These are phyloP conservation scores for Excalfactoria chinensis DNA, from an alignment of 2,113 vertebrate species.

Conservation along the genomic window DNA sequence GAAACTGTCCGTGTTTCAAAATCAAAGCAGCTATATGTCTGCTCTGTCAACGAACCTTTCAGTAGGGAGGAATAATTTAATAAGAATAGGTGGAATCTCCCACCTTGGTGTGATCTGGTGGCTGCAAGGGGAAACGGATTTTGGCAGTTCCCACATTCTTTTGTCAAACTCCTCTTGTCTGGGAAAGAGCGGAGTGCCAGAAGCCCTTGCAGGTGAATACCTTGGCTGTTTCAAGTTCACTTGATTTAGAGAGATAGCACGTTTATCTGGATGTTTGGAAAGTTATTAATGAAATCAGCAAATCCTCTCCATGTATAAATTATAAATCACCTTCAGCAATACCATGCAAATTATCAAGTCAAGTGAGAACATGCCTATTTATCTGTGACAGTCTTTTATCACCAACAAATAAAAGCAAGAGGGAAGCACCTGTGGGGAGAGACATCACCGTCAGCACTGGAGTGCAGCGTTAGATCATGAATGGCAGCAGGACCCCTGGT, in stretches of 20 bases:
- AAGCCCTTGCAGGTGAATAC: constrained; percentile 81
- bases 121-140: constrained; percentile 23
- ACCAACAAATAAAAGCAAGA: constrained; percentile 55
- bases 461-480: background rate
- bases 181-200: constrained; percentile 72
- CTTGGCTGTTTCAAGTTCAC: constrained; percentile 71
- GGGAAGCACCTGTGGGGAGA: constrained; percentile 36
- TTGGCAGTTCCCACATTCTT: constrained; percentile 70
- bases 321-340: constrained; percentile 72
- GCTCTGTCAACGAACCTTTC: constrained; percentile 20
- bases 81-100: constrained; percentile 38
- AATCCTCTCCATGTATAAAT: constrained; percentile 73
- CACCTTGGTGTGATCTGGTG: constrained; percentile 43
- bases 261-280: constrained; percentile 76
- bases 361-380: constrained; percentile 62
- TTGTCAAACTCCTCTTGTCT: constrained; percentile 69
- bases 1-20: background rate
- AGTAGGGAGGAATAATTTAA: constrained; percentile 31
- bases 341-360: constrained; percentile 65
- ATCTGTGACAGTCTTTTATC: constrained; percentile 55
- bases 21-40: constrained; percentile 17
- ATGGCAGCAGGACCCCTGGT: background rate
- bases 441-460: background rate
- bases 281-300: constrained; percentile 77
- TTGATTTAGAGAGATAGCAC: constrained; percentile 71